phyloP scores from a whole-genome alignment of 2,888 invertebrate species.

The Tachina grossa region DNA sequence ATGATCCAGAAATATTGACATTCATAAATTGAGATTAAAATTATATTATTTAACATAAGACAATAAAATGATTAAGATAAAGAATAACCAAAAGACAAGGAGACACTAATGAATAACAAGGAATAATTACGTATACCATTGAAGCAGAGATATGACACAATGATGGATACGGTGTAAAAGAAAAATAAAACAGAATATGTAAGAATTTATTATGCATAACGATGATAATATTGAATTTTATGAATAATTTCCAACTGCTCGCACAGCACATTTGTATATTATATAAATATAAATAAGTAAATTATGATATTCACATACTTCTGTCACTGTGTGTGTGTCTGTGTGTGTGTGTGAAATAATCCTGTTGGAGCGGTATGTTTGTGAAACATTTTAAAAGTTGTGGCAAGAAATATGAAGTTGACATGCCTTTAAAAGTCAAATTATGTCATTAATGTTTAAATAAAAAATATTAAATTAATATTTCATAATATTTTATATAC shows the following conservation, averaged over 20 bases:
- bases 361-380: not conserved
- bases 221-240: conserved; percentile 62
- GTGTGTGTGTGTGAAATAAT: not conserved
- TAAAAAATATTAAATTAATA: conserved; percentile 30
- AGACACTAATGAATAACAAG: not conserved
- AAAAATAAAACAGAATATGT: conserved; percentile 30
- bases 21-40: conserved; percentile 61
- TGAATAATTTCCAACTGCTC: conserved; percentile 32
- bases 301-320: not conserved
- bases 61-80: conserved; percentile 33
- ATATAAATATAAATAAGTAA: not conserved
- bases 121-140: not conserved
- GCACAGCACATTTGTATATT: not conserved
- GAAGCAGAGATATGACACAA: conserved; percentile 18
- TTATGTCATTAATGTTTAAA: conserved; percentile 19
- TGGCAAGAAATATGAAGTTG: conserved; percentile 2
- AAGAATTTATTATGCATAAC: conserved; percentile 61
- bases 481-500: not conserved
- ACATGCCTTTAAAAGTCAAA: conserved; percentile 39
- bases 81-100: not conserved
- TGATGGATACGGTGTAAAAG: conserved; percentile 43
- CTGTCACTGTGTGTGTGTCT: not conserved
- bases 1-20: conserved; percentile 68
- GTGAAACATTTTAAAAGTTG: not conserved
- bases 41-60: conserved; percentile 38